Conservation (phyloP, 2,888 invertebrate genomes). For the Thera obeliscata region DNA sequence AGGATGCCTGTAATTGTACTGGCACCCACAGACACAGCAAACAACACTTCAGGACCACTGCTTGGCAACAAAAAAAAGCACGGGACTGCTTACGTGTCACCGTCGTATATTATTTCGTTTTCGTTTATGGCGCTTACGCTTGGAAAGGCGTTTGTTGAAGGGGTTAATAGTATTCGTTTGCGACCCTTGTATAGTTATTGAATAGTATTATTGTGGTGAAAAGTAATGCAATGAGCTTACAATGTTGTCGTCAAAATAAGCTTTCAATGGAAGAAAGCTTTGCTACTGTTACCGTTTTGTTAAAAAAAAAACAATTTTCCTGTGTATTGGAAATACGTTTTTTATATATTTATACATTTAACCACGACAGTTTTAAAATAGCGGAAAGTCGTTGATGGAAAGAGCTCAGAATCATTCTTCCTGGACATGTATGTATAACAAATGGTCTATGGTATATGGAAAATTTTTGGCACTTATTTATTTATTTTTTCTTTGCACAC, state of each 20-base stretch:
- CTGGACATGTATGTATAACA: no score
- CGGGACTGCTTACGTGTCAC: no score
- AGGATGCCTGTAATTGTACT: neutral
- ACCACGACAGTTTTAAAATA: no score
- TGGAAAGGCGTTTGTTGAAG: constrained; percentile 46
- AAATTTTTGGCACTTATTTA: no score
- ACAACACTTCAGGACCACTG: no score
- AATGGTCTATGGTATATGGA: no score
- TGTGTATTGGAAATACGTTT: neutral
- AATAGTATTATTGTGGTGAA: constrained; percentile 42
- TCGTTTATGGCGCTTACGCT: neutral
- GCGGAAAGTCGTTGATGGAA: no score
- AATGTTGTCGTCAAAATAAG: constrained; percentile 15
- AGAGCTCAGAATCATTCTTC: no score
- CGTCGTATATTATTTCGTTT: neutral
- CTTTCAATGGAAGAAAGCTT: constrained; percentile 16
- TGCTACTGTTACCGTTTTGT: constrained; percentile 13
- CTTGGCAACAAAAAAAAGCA: no score
- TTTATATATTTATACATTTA: no score
- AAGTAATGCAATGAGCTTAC: constrained; percentile 30
- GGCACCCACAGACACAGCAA: no score
- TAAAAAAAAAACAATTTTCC: neutral
- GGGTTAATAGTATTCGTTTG: constrained; percentile 29
- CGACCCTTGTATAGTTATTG: constrained; percentile 39
- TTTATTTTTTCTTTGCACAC: no score